A percentile compares a stretch with the other conserved stretches of the same genome.
Evolutionary conservation across 2,797 vertebrate genomes (phyloP).

Genomic region (Enteromius argenteus): DNA sequence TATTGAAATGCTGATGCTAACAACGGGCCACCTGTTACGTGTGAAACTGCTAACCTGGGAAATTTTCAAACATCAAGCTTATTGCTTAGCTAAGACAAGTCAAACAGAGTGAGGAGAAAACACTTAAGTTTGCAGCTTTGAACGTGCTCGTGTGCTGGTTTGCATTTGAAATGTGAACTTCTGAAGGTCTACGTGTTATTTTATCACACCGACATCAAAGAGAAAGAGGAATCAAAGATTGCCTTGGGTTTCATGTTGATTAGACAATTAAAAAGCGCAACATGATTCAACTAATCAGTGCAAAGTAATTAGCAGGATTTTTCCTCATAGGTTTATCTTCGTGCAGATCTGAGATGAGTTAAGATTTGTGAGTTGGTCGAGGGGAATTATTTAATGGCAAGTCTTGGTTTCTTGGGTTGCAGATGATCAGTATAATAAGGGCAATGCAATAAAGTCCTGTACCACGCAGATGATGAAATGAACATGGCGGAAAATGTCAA

Average conservation of each 20-base stretch:
- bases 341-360: slow-evolving; percentile 9
- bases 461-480: slow-evolving; percentile 61
- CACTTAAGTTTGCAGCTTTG: slow-evolving; percentile 31
- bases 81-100: slow-evolving; percentile 22
- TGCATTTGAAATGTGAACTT: slow-evolving; percentile 16
- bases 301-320: slow-evolving; percentile 46
- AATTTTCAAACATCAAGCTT: slow-evolving; percentile 18
- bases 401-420: slow-evolving; percentile 10
- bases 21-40: neutral
- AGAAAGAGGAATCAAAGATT: slow-evolving; percentile 58
- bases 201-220: slow-evolving; percentile 51
- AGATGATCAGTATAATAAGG: slow-evolving; percentile 32
- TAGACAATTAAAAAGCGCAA: slow-evolving; percentile 45
- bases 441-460: slow-evolving; percentile 34
- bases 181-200: neutral
- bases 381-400: neutral
- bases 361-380: slow-evolving; percentile 3
- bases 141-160: neutral
- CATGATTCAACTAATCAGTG: slow-evolving; percentile 48
- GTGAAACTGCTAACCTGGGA: slow-evolving; percentile 37
- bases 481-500: slow-evolving; percentile 77
- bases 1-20: slow-evolving; percentile 30
- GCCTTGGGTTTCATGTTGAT: slow-evolving; percentile 39
- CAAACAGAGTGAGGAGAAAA: slow-evolving; percentile 11
- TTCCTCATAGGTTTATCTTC: slow-evolving; percentile 11